phyloP scores from a whole-genome alignment of 2,797 vertebrate genomes.

The Lates japonicus region DNA sequence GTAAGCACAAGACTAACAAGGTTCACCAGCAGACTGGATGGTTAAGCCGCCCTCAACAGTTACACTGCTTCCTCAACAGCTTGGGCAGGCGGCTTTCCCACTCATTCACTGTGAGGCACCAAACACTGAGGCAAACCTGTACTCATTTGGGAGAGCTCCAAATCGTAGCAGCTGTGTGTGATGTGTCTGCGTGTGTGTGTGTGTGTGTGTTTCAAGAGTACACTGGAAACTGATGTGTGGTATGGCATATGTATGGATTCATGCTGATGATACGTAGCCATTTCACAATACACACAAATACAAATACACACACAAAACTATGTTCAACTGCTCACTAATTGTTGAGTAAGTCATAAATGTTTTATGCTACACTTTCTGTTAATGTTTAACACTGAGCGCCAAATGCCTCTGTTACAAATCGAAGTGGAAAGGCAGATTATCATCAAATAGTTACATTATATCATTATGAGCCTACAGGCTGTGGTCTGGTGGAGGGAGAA shows the following conservation, averaged over 20 bases:
- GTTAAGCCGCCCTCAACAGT: slow-evolving; percentile 72
- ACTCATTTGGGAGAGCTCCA: slow-evolving; percentile 78
- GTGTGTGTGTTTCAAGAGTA: slow-evolving; percentile 16
- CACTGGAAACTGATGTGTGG: slow-evolving; percentile 27
- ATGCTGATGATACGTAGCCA: slow-evolving; percentile 23
- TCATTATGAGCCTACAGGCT: slow-evolving; percentile 84
- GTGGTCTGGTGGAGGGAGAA: slow-evolving; percentile 81
- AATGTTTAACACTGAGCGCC: slow-evolving; percentile 79
- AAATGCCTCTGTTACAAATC: slow-evolving; percentile 81
- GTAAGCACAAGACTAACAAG: slow-evolving; percentile 75
- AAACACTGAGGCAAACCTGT: slow-evolving; percentile 72
- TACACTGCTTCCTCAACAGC: slow-evolving; percentile 63
- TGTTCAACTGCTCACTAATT: slow-evolving; percentile 72
- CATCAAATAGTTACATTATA: slow-evolving; percentile 84
- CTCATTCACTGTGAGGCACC: slow-evolving; percentile 68
- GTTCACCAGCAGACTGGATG: slow-evolving; percentile 76
- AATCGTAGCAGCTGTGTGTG: slow-evolving; percentile 75
- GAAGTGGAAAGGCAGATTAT: slow-evolving; percentile 84
- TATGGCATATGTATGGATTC: slow-evolving; percentile 48
- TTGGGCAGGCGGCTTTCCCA: slow-evolving; percentile 65
- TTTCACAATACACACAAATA: slow-evolving; percentile 42
- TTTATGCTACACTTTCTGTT: slow-evolving; percentile 80
- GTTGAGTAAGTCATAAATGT: slow-evolving; percentile 77
- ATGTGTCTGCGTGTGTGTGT: slow-evolving; percentile 42
- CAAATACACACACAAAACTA: slow-evolving; percentile 41